Percentiles rank a stretch among this genome's conserved stretches.
phyloP scores from a whole-genome alignment of 2,797 vertebrate genomes.

The Megalops cyprinoides region DNA sequence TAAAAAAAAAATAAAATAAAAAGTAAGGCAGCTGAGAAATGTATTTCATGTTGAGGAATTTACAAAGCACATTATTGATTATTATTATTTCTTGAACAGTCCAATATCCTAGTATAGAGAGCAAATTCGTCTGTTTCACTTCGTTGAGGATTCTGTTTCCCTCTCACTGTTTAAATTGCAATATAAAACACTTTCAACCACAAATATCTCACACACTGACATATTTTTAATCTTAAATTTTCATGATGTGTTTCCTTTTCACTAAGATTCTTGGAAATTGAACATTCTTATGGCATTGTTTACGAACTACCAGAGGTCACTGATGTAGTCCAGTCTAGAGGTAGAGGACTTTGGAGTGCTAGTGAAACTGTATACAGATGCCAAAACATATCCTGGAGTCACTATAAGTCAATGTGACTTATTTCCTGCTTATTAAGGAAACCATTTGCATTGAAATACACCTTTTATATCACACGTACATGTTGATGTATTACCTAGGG shows the following conservation, averaged over 20 bases:
- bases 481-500: conserved; percentile 57
- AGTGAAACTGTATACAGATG: conserved; percentile 29
- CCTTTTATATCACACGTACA: conserved; percentile 55
- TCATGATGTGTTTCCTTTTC: too few species aligned
- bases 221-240: too few species aligned
- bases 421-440: conserved; percentile 65
- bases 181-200: too few species aligned
- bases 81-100: too few species aligned
- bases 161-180: too few species aligned
- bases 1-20: too few species aligned
- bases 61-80: too few species aligned
- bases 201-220: too few species aligned
- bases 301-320: conserved; percentile 43
- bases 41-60: not conserved
- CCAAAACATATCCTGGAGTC: conserved; percentile 29
- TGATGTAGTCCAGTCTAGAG: conserved; percentile 49
- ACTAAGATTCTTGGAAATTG: not conserved
- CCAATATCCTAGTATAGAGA: too few species aligned
- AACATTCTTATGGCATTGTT: not conserved
- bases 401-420: conserved; percentile 49
- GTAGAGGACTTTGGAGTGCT: too few species aligned
- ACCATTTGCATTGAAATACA: conserved; percentile 61
- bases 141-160: too few species aligned
- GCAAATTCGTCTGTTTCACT: too few species aligned
- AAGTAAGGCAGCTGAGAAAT: not conserved